These are phyloP conservation scores for Eriosoma lanigerum DNA, from an alignment of 1,140 invertebrate species.

Conservation along the genomic window DNA sequence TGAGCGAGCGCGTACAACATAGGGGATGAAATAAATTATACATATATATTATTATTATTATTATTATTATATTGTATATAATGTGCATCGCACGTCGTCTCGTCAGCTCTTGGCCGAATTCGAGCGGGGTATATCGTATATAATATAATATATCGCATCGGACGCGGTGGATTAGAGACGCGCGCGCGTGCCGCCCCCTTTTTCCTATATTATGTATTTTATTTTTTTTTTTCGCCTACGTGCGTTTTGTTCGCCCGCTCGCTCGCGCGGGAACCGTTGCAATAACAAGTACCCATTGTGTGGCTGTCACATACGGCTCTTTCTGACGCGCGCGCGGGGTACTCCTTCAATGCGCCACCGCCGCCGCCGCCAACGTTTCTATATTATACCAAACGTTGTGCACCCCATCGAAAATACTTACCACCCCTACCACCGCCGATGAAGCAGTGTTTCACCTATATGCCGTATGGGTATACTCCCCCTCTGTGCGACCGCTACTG, in stretches of 20 bases:
- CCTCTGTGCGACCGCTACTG: neutral
- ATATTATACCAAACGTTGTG: slow-evolving; percentile 1
- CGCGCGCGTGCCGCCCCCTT: slow-evolving; percentile 48
- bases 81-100: neutral
- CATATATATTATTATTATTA: too few species aligned
- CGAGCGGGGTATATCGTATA: neutral
- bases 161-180: slow-evolving; percentile 48
- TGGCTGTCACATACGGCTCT: slow-evolving; percentile 41
- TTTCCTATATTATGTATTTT: neutral
- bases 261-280: slow-evolving; percentile 42
- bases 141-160: neutral
- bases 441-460: neutral
- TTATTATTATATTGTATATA: too few species aligned
- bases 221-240: slow-evolving; percentile 38
- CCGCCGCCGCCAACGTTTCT: neutral
- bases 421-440: neutral
- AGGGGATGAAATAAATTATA: slow-evolving; percentile 40
- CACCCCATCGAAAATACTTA: slow-evolving; percentile 12
- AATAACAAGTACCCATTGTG: slow-evolving; percentile 52
- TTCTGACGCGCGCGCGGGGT: neutral
- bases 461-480: neutral
- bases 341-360: slow-evolving; percentile 22
- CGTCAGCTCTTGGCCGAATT: too few species aligned
- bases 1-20: neutral
- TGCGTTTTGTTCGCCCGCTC: slow-evolving; percentile 20